Base-by-base conservation (phyloP, 2,888 invertebrate species). In the Ornithoptera priamus region DNA sequence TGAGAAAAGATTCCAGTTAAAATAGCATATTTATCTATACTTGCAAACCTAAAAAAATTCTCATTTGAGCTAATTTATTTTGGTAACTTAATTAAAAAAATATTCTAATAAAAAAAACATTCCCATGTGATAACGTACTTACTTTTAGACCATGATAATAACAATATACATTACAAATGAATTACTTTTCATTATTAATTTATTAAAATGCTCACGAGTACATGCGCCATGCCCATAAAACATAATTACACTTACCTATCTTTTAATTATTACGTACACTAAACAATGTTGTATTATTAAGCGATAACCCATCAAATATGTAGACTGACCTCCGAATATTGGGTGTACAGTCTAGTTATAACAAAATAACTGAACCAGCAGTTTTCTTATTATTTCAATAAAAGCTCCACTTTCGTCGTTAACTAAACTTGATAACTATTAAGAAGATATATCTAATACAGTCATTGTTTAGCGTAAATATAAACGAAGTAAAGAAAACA, bases 231-330 rank as follows among this genome's bases (percentile, higher is more conserved):
- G 68, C 68, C 39, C 60, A 53, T 70, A 71, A 39, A 61, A 67
- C n/a, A 36, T 59, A 66, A 62, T 17, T 58, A 61, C 39, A 66
- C 58, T 63, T 72, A 58, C 65, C 72, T 84, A 84, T 82, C 80
- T 80, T 77, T 75, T 78, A 83, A 82, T 80, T 82, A 66, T 59
- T 53, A 3, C 80, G 75, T 77, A 79, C 81, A 80, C 78, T 81
- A 81, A 87, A 85, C 82, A 85, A 85, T 82, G 77, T 77, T 76
- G 78, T 85, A 82, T 79, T 80, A 81, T 80, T 76, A 80, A 82
- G 80, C 77, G 79, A 84, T 84, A 83, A 69, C 7, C 62, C 50
- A 36, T 74, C 63, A 70, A 72, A 62, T 78, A 80, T 77, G 78
- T 67, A 76, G 75, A 76, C 70, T 69, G 67, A 70, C 72, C 77